Base-by-base conservation (phyloP, 2,113 vertebrate genomes). In the Pelecanus crispus region DNA sequence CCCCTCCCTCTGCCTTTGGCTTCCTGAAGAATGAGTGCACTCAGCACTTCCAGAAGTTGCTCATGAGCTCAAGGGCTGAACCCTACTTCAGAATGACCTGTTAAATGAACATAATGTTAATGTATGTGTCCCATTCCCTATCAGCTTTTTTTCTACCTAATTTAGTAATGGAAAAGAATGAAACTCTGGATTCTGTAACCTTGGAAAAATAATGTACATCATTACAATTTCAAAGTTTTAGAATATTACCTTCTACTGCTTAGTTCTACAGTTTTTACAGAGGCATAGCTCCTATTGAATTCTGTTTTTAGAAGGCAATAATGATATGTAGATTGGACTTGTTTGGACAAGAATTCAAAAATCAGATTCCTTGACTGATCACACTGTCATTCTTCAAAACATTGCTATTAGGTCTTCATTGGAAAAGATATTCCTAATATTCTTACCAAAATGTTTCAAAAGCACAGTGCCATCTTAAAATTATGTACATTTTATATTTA, bases 291-390 rank as follows among this genome's bases (percentile, higher is more conserved):
- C 38, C 89, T 86, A 90, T 87, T 96, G 84, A 97, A 91, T 97
- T 96, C 94, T 87, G 78, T 92, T 97, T 96, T 97, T 94, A 96
- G 95, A 92, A 94, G 63, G 89, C 53, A 87, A 6, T 97, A 97
- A 96, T 96, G 81, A 96, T 82, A 96, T 59, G 77, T 87, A 87
- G 94, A 92, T 97, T 96, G 96, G 96, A 95, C 86, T 91, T 97
- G 96, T 96, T 94, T 96, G 92, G 95, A 97, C 96, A 97, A 92
- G 94, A 94, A 94, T 95, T 97, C 86, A 97, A 81, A 96, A 97
- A 95, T 97, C 92, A 95, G 29, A 77, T 92, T 96, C 81, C 87
- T 95, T 97, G 89, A 94, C 81, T 89, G 92, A 91, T 94, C 92
- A 91, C 62, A 62, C 73, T 97, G 95, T 95, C 96, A 95, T 44